Base-by-base conservation (phyloP, 2,113 vertebrate genomes). In the Prolemur simus region DNA sequence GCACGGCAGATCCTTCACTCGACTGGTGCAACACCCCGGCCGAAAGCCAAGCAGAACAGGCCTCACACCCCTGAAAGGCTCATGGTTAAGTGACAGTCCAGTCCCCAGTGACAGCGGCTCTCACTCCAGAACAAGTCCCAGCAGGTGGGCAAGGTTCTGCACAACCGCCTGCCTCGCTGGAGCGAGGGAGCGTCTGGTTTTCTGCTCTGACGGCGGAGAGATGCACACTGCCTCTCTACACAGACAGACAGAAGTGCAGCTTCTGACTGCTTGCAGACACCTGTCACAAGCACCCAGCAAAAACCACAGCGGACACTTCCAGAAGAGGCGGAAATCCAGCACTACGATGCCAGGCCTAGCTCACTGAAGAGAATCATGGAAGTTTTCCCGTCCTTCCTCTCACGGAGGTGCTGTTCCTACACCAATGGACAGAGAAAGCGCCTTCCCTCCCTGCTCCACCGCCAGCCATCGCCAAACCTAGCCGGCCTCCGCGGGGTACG, bases 81-180 rank as follows among this genome's bases (percentile, higher is more conserved):
- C 12, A 18, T 1, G 13, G 17, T 4, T 1, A 0, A 77, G 12
- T 2, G 15, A 58, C 18, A 68, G 39, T 7, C 6, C 12, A 4
- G 8, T 69, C 45, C 17, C 45, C 29, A 52, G 39, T 6, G 56
- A 45, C 54, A 17, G 6, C 21, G 0, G n/a, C 37, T 34, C 73
- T n/a, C 20, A 18, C 27, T 32, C 60, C 47, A 12, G 49, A 12
- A 2, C 1, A 15, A 56, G 60, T 42, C 63, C 47, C 0, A 1
- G n/a, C 56, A 23, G 21, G 39, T 8, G 10, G 34, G 17, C 27
- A 37, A 32, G 29, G 13, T 2, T 29, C 34, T 52, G 20, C 5
- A 11, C 47, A 2, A 63, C 60, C 20, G 32, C 56, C n/a, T 21
- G 1, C 32, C 37, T 81, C 27, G 0, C 39, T 6, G 10, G 1